phyloP scores from a whole-genome alignment of 2,797 vertebrate genomes.

The Notamacropus eugenii region DNA sequence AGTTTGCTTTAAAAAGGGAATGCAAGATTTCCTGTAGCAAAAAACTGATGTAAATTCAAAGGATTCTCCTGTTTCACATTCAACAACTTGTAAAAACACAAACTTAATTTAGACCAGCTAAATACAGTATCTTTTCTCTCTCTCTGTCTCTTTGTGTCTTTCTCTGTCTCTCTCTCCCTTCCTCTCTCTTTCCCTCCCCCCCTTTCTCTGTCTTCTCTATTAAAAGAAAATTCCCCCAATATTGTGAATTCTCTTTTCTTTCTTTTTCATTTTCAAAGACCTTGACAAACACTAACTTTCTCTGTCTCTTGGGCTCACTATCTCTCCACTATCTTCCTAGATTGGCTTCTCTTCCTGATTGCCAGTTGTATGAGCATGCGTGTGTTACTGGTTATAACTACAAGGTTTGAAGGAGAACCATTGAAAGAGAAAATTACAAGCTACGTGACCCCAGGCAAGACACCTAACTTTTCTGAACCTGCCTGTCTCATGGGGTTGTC shows the following conservation, averaged over 20 bases:
- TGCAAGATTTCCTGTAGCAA: constrained; percentile 56
- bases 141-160: neutral
- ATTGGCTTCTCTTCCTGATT: neutral
- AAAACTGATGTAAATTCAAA: constrained; percentile 67
- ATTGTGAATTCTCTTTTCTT: constrained; percentile 12
- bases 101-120: constrained; percentile 72
- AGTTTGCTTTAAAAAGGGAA: constrained; percentile 59
- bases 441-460: neutral
- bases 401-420: neutral
- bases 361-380: neutral
- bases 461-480: neutral
- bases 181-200: no score
- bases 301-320: neutral
- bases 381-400: neutral
- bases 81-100: constrained; percentile 37
- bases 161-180: no score
- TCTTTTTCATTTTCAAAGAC: constrained; percentile 40
- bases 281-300: constrained; percentile 46
- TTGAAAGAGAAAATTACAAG: neutral
- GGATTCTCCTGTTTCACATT: constrained; percentile 62
- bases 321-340: neutral
- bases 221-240: constrained; percentile 51
- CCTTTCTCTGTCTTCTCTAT: neutral
- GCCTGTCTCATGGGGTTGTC: neutral
- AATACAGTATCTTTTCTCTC: neutral